A percentile compares a stretch with the other conserved stretches of the same genome.
These are phyloP conservation scores for Acanthosepion esculentum DNA, from an alignment of 2,888 invertebrate genomes.

Conservation along the genomic window DNA sequence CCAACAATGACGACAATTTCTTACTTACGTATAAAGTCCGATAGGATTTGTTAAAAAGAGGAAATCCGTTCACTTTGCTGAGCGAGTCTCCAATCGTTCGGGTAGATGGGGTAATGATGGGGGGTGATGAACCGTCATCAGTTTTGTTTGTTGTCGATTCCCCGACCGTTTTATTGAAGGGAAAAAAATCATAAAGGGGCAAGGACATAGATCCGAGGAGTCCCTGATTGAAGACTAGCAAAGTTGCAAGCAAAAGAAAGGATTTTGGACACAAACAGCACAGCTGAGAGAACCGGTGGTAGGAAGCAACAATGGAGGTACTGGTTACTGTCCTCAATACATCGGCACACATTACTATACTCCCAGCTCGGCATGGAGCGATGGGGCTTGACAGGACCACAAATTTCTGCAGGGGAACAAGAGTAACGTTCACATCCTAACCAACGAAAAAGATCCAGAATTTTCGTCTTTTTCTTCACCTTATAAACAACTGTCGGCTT, in stretches of 20 bases:
- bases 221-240: slow-evolving; percentile 35
- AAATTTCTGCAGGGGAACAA: background rate
- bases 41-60: slow-evolving; percentile 38
- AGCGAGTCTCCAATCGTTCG: background rate
- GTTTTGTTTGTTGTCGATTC: background rate
- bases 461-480: background rate
- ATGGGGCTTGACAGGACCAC: slow-evolving; percentile 13
- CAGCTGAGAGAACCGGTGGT: background rate
- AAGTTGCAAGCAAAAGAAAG: background rate
- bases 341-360: slow-evolving; percentile 44
- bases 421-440: background rate
- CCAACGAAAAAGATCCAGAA: background rate
- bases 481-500: background rate
- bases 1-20: too few relatives aligned
- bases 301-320: background rate
- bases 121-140: slow-evolving; percentile 42
- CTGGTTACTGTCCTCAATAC: slow-evolving; percentile 41
- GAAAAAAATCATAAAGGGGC: slow-evolving; percentile 35
- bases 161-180: slow-evolving; percentile 37
- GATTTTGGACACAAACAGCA: background rate
- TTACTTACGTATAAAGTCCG: slow-evolving; percentile 42
- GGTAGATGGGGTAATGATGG: background rate
- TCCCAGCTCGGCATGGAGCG: slow-evolving; percentile 46
- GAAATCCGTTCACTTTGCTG: slow-evolving; percentile 40
- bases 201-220: slow-evolving; percentile 35